A percentile compares a stretch with the other conserved stretches of the same genome.
Conservation (phyloP, 2,113 vertebrate species). For the Bubalus kerabau region DNA sequence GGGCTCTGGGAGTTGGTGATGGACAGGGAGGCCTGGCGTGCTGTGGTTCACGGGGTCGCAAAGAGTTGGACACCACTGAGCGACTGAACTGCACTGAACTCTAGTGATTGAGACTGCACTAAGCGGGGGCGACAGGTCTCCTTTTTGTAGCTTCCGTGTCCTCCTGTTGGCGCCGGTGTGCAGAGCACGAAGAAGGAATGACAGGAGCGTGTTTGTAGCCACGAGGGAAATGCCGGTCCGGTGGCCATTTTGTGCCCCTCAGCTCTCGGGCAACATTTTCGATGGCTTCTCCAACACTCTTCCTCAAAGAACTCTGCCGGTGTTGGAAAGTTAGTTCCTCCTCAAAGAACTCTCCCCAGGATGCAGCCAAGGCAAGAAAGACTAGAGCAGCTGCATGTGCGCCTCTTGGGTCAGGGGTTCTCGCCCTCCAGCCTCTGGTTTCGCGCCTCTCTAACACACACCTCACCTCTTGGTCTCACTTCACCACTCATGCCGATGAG, state of each 20-base stretch:
- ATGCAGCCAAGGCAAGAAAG: background rate
- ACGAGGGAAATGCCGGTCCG: background rate
- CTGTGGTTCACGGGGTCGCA: accelerated
- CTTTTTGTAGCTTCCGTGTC: background rate
- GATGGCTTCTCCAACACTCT: background rate
- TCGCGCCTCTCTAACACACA: background rate
- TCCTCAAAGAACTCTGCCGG: background rate
- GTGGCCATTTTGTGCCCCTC: background rate
- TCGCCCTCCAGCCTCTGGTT: background rate
- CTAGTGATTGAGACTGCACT: background rate
- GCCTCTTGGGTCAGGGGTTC: too few relatives aligned
- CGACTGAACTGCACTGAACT: too few relatives aligned
- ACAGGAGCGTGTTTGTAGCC: background rate
- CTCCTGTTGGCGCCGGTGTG: background rate
- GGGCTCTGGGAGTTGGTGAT: background rate
- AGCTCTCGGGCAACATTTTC: background rate
- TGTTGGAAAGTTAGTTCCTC: background rate
- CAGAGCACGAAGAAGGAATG: background rate
- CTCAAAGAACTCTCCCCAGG: background rate
- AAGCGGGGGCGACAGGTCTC: background rate
- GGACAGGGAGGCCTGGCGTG: background rate
- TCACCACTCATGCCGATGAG: background rate
- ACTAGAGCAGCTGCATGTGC: accelerated
- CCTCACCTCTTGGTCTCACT: background rate
- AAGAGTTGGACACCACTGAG: accelerated